These are phyloP conservation scores for Epinephelus awoara DNA, from an alignment of 2,797 vertebrate genomes.

Conservation along the genomic window DNA sequence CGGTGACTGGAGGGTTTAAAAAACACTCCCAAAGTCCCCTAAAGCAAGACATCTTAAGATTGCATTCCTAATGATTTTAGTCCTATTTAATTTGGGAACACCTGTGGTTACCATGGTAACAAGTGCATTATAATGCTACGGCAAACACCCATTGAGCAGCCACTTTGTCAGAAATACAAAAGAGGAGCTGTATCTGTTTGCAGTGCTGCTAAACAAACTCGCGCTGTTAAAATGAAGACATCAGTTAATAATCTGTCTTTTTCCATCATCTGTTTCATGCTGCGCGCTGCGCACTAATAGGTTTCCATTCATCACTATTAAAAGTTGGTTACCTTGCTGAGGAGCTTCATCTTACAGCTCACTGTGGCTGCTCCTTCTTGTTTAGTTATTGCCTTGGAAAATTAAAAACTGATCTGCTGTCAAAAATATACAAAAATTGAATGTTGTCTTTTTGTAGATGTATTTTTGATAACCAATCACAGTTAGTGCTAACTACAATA, in stretches of 20 bases:
- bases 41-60: neutral
- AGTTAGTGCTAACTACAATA: too few relatives aligned
- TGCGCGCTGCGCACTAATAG: neutral
- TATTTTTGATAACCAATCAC: neutral
- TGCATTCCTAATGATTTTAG: neutral
- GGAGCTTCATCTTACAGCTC: neutral
- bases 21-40: neutral
- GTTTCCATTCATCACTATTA: neutral
- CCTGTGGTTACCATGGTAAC: constrained; percentile 2
- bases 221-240: neutral
- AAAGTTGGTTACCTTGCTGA: neutral
- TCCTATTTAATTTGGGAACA: neutral
- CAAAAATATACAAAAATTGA: neutral
- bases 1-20: neutral
- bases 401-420: neutral
- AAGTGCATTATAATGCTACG: neutral
- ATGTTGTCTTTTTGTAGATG: neutral
- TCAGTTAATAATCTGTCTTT: neutral
- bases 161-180: neutral
- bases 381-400: too few relatives aligned
- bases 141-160: neutral
- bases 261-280: neutral
- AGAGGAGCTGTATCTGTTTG: constrained; percentile 6
- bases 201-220: constrained; percentile 2
- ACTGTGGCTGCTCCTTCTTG: neutral